Percentiles rank a stretch among this genome's conserved stretches.
Conservation (phyloP, 2,888 invertebrate genomes). For the Acronicta aceris region DNA sequence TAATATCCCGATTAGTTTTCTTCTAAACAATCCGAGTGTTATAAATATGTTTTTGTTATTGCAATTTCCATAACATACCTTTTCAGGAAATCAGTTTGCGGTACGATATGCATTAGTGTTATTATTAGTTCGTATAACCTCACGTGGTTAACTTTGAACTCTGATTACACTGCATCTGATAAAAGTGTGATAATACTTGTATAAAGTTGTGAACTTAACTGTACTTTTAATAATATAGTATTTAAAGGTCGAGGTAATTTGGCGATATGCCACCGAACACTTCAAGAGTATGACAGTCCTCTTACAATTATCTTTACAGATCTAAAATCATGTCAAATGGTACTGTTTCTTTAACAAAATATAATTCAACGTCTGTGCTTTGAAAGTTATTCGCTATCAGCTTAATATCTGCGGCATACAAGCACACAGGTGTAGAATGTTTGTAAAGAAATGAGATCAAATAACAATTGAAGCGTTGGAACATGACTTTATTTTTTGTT, state of each 20-base stretch:
- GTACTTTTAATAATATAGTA: conserved; percentile 10
- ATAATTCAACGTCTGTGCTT: too few relatives aligned
- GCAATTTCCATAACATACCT: conserved; percentile 1
- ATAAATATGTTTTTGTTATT: too few relatives aligned
- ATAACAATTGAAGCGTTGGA: not conserved
- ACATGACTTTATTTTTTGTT: not conserved
- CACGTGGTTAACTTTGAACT: conserved; percentile 9
- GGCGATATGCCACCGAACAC: conserved; percentile 26
- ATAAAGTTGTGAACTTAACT: conserved; percentile 20
- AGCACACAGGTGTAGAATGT: not conserved
- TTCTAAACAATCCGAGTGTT: too few relatives aligned
- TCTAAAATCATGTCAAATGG: not conserved
- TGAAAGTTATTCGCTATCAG: not conserved
- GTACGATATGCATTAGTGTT: not conserved
- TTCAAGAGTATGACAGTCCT: conserved; percentile 8
- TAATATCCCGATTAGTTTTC: conserved; percentile 4
- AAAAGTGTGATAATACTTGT: conserved; percentile 21
- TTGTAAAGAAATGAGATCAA: not conserved
- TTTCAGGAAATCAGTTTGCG: conserved; percentile 9
- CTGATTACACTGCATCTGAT: conserved; percentile 22
- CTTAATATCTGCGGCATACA: not conserved
- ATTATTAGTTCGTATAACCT: conserved; percentile 7
- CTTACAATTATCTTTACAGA: not conserved
- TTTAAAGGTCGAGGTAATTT: conserved; percentile 36
- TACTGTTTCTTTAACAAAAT: too few relatives aligned